These are phyloP conservation scores for Amazona vittata DNA, from an alignment of 2,113 vertebrate species.

Conservation along the genomic window DNA sequence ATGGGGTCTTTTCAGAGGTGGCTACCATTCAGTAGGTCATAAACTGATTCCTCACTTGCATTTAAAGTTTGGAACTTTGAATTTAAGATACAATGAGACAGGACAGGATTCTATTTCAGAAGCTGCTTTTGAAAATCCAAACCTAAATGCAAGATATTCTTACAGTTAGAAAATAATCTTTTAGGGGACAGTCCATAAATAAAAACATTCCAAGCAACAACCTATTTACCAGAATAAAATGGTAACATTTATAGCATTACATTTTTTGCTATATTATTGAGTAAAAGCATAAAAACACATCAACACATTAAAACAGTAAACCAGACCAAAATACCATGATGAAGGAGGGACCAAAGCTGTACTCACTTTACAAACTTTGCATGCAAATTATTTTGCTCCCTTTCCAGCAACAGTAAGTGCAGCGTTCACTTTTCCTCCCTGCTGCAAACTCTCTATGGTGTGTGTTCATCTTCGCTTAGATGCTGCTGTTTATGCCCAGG, in stretches of 20 bases:
- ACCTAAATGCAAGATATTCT: not conserved
- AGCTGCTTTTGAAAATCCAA: not conserved
- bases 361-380: not conserved
- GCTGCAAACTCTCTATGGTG: rapidly evolving
- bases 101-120: not conserved
- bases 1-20: not conserved
- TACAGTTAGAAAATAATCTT: not conserved
- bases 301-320: not conserved
- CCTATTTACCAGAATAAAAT: not conserved
- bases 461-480: not conserved
- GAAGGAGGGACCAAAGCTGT: not conserved
- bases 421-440: not conserved
- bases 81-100: not conserved
- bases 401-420: not conserved
- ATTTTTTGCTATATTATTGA: not conserved
- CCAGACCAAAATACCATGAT: not conserved
- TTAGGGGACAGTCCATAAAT: not conserved
- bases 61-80: not conserved
- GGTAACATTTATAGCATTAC: not conserved
- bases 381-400: not conserved
- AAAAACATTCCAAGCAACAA: not conserved
- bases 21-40: not conserved
- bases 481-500: not conserved
- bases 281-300: not conserved
- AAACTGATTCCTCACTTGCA: not conserved